These are phyloP conservation scores for Ptycholaimellus sp. DNA, from an alignment of 2,888 invertebrate species.

Conservation along the genomic window DNA sequence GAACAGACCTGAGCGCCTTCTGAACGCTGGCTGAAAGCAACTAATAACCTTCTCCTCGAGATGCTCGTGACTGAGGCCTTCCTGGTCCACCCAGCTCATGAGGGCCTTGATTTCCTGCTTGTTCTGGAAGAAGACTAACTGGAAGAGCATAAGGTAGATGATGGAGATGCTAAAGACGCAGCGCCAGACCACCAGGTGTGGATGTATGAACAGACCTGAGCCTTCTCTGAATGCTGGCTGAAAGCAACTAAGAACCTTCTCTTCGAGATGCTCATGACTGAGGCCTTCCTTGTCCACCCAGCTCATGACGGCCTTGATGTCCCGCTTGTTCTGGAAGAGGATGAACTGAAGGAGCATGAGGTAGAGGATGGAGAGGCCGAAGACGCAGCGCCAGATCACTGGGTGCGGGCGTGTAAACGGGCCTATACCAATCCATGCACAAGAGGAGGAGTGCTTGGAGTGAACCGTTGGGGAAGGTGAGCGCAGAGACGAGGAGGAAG, in stretches of 20 bases:
- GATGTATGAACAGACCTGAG: too few relatives aligned
- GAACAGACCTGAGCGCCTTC: slow-evolving; percentile 84
- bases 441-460: too few relatives aligned
- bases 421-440: too few relatives aligned
- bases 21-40: too few relatives aligned
- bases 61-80: slow-evolving; percentile 27
- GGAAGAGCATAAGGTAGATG: too few relatives aligned
- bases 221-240: too few relatives aligned
- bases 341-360: slow-evolving; percentile 41
- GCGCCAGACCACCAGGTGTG: too few relatives aligned
- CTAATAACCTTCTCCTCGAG: slow-evolving; percentile 25
- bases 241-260: too few relatives aligned
- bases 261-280: slow-evolving; percentile 14
- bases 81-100: slow-evolving; percentile 83
- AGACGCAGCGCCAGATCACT: slow-evolving; percentile 85
- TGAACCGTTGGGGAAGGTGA: slow-evolving; percentile 82
- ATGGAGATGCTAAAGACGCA: too few relatives aligned
- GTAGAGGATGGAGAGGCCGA: slow-evolving; percentile 38
- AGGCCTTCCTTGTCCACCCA: slow-evolving; percentile 69
- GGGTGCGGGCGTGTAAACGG: slow-evolving; percentile 96
- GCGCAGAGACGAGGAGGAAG: slow-evolving; percentile 75
- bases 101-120: too few relatives aligned
- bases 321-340: slow-evolving; percentile 76
- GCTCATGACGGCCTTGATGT: slow-evolving; percentile 64
- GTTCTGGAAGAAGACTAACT: too few relatives aligned